Evolutionary conservation across 2,113 vertebrate species (phyloP).

Genomic region (Platycercus adscitus): DNA sequence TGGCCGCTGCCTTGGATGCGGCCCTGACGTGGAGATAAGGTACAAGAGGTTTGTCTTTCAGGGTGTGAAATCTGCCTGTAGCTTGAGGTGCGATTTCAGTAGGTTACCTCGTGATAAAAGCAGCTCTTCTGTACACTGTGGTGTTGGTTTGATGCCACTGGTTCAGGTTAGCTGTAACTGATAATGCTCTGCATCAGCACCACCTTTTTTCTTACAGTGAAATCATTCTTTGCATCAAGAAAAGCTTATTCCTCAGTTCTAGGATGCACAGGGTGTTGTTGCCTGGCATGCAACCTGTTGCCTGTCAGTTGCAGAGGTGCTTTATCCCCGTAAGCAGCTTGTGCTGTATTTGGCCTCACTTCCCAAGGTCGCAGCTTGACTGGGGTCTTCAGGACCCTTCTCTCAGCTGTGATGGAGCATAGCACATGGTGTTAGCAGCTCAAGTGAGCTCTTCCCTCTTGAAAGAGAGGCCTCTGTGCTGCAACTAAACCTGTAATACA

Average conservation of each 20-base stretch:
- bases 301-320: neutral
- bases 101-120: neutral
- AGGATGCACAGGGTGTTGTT: fast-evolving
- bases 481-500: neutral
- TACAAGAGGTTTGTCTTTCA: neutral
- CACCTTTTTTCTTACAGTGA: neutral
- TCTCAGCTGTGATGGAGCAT: neutral
- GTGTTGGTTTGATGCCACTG: neutral
- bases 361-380: neutral
- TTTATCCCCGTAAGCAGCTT: neutral
- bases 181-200: too few relatives aligned
- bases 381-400: neutral
- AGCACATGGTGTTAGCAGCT: neutral
- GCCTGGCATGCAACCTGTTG: too few relatives aligned
- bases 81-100: neutral
- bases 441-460: neutral
- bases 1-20: neutral
- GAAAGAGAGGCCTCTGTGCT: neutral
- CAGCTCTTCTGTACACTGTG: neutral
- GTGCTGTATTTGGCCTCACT: neutral
- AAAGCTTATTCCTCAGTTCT: neutral
- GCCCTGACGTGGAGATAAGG: neutral
- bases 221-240: neutral
- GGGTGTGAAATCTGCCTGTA: neutral
- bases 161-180: neutral